Conservation (phyloP, 2,113 vertebrate species). For the Limnothrissa miodon region DNA sequence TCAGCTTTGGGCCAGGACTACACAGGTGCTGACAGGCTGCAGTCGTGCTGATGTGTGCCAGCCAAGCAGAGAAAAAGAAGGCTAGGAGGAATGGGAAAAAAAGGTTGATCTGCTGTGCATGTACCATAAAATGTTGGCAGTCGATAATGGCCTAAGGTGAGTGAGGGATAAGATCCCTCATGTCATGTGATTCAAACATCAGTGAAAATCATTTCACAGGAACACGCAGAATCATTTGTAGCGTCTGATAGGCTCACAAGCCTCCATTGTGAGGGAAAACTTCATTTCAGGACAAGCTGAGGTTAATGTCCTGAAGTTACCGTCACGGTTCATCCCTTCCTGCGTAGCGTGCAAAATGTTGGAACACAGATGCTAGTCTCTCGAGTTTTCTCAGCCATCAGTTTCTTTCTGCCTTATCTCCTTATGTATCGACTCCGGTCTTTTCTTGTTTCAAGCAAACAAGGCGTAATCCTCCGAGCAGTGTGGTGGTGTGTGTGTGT, state of each 20-base stretch:
- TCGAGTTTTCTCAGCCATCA: no score
- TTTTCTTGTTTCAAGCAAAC: background rate
- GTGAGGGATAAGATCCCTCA: no score
- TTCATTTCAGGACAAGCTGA: background rate
- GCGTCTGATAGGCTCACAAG: background rate
- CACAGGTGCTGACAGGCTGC: background rate
- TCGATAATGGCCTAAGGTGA: no score
- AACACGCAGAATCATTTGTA: background rate
- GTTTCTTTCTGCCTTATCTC: background rate
- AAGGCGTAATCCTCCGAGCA: background rate
- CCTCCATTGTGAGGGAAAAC: background rate
- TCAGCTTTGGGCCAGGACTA: background rate
- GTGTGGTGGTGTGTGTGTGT: background rate
- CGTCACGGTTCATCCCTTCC: background rate
- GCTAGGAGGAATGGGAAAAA: no score
- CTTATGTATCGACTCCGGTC: background rate
- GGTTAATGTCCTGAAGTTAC: background rate
- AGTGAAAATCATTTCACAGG: background rate
- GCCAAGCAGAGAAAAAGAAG: no score
- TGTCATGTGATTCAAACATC: no score
- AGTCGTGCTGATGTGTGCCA: no score
- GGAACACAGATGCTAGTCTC: background rate
- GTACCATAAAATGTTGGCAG: no score
- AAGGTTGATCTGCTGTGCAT: no score
- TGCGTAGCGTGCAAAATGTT: background rate